A percentile compares a stretch with the other conserved stretches of the same genome.
Conservation (phyloP, 2,888 invertebrate genomes). For the Steinernema hermaphroditum region DNA sequence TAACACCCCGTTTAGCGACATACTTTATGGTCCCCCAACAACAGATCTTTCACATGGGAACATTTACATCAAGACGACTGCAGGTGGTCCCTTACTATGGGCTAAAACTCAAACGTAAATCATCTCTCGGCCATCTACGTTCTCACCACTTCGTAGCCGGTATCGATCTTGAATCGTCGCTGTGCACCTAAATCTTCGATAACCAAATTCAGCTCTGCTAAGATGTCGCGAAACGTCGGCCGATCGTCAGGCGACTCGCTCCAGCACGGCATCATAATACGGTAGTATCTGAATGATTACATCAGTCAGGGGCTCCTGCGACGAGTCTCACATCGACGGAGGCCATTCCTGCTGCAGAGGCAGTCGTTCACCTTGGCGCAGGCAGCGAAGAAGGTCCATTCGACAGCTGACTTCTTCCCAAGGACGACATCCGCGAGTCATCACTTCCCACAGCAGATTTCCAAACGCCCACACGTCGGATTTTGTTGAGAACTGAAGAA, state of each 20-base stretch:
- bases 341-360: too few species aligned
- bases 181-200: not conserved
- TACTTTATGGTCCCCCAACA: too few species aligned
- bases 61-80: too few species aligned
- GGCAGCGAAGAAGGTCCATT: too few species aligned
- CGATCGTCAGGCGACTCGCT: slow-evolving; percentile 40
- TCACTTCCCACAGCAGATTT: slow-evolving; percentile 94
- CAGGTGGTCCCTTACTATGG: too few species aligned
- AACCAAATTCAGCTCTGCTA: slow-evolving; percentile 35
- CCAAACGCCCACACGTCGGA: slow-evolving; percentile 78
- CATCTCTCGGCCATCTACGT: too few species aligned
- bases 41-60: too few species aligned
- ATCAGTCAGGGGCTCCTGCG: too few species aligned
- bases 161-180: not conserved
- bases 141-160: not conserved
- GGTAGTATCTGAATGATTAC: slow-evolving; percentile 47
- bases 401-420: not conserved
- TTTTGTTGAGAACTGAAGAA: slow-evolving; percentile 32
- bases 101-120: too few species aligned
- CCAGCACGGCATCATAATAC: slow-evolving; percentile 54
- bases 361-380: too few species aligned
- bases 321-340: too few species aligned
- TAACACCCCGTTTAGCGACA: too few species aligned
- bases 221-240: slow-evolving; percentile 50
- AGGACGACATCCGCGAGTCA: slow-evolving; percentile 66